phyloP scores from a whole-genome alignment of 2,797 vertebrate species.

The Aldrovandia affinis region DNA sequence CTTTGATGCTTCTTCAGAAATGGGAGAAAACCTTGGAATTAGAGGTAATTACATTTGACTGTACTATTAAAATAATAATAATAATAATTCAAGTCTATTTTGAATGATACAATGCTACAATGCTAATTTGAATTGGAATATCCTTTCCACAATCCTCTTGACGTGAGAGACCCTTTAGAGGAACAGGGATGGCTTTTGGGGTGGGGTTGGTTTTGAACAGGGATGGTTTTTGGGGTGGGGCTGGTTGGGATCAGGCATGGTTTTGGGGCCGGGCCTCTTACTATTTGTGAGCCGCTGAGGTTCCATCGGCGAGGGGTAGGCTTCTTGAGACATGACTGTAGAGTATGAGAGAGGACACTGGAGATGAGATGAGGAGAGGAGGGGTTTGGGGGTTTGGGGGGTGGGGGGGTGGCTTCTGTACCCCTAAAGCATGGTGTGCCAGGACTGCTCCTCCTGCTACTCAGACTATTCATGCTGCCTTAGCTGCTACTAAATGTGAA shows the following conservation, averaged over 20 bases:
- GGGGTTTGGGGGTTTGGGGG: too few species aligned
- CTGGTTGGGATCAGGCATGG: constrained; percentile 27
- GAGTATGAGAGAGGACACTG: constrained; percentile 51
- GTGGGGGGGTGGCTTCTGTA: constrained; percentile 2
- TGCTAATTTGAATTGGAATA: too few species aligned
- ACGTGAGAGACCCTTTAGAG: neutral
- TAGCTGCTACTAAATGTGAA: neutral
- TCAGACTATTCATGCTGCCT: neutral
- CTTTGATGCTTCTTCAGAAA: neutral
- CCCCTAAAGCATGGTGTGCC: neutral
- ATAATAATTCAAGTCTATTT: too few species aligned
- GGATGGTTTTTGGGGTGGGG: constrained; percentile 34
- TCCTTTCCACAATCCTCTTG: neutral
- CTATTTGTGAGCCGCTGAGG: constrained; percentile 69
- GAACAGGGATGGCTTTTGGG: neutral
- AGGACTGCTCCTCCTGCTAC: neutral
- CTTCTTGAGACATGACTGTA: constrained; percentile 75
- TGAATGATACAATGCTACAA: neutral
- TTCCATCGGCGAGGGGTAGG: constrained; percentile 69
- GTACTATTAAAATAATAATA: too few species aligned
- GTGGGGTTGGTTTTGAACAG: neutral
- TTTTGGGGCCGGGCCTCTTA: constrained; percentile 70
- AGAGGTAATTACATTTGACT: too few species aligned
- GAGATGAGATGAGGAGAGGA: neutral
- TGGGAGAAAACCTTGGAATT: neutral